These are phyloP conservation scores for Bergia puertoricense DNA, from an alignment of 92 coral and sea anemone genomes.

Conservation along the genomic window DNA sequence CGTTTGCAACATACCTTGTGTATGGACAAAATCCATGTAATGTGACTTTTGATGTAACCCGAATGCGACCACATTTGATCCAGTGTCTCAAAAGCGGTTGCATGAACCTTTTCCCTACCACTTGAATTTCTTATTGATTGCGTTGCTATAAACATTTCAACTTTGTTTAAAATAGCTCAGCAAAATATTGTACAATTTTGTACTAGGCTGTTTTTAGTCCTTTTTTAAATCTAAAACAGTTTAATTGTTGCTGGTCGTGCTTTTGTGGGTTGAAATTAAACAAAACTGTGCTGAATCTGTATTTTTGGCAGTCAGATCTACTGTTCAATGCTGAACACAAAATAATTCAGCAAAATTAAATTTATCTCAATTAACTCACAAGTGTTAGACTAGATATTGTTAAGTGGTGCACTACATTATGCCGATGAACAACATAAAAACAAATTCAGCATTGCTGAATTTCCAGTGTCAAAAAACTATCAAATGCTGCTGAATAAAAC, in stretches of 20 bases:
- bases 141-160: neutral
- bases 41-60: conserved; percentile 37
- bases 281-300: conserved; percentile 24
- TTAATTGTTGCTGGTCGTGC: conserved; percentile 21
- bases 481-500: conserved; percentile 9
- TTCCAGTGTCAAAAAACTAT: neutral
- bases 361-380: conserved; percentile 12
- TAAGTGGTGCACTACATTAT: neutral
- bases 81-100: conserved; percentile 27
- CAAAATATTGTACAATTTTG: conserved; percentile 26
- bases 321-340: conserved; percentile 36
- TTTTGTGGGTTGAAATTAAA: conserved; percentile 31
- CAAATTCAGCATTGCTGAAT: neutral
- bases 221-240: conserved; percentile 26
- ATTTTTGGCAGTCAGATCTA: conserved; percentile 25
- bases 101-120: conserved; percentile 57
- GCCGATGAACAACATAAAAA: neutral
- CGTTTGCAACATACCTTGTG: conserved; percentile 57
- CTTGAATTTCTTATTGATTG: conserved; percentile 34
- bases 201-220: conserved; percentile 36
- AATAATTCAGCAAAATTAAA: conserved; percentile 19
- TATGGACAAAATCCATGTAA: conserved; percentile 40
- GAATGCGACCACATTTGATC: conserved; percentile 44
- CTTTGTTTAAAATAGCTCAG: conserved; percentile 24
- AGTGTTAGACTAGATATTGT: conserved; percentile 7